These are phyloP conservation scores for Leptinotarsa lineolata DNA, from an alignment of 1,140 invertebrate genomes.

Conservation along the genomic window DNA sequence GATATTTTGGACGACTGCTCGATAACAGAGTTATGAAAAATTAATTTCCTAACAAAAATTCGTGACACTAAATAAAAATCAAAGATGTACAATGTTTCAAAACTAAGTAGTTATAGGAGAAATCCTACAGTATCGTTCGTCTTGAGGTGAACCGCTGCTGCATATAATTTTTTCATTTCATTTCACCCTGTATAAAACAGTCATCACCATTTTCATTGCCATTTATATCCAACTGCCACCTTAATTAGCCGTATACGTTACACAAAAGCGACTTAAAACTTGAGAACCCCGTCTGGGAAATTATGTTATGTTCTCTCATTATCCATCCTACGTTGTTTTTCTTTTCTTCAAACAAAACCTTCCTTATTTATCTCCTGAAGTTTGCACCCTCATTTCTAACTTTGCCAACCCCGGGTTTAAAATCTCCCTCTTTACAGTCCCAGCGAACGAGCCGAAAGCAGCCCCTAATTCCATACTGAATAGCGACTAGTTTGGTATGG, in stretches of 20 bases:
- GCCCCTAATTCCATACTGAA: not conserved
- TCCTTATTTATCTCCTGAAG: constrained; percentile 42
- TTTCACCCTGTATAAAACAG: not conserved
- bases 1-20: too few species aligned
- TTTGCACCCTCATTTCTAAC: constrained; percentile 46
- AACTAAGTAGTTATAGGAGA: too few species aligned
- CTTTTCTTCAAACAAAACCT: constrained; percentile 32
- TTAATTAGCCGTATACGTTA: constrained; percentile 3
- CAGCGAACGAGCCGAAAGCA: constrained; percentile 17
- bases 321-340: constrained; percentile 30
- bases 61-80: too few species aligned
- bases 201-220: not conserved
- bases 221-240: not conserved
- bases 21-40: too few species aligned
- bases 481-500: constrained; percentile 28
- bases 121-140: too few species aligned
- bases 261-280: constrained; percentile 26
- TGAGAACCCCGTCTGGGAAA: constrained; percentile 22
- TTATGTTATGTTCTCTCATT: constrained; percentile 26
- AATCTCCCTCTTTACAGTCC: constrained; percentile 43
- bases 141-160: too few species aligned
- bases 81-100: too few species aligned
- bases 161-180: too few species aligned
- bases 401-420: constrained; percentile 43
- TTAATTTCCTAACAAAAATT: too few species aligned